These are phyloP conservation scores for Cheilinus undulatus DNA, from an alignment of 2,113 vertebrate species.

Conservation along the genomic window DNA sequence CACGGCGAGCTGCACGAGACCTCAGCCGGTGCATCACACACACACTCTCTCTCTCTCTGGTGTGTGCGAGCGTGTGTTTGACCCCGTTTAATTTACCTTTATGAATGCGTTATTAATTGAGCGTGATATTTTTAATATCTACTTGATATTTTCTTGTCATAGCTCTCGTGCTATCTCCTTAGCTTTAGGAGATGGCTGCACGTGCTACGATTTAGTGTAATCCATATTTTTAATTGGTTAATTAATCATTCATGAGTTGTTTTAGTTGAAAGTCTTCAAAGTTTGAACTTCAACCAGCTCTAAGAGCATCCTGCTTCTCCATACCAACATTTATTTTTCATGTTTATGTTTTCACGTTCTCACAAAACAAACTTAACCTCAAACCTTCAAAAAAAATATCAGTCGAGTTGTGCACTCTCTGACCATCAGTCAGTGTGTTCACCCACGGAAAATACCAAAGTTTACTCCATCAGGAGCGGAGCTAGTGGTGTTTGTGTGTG, in stretches of 20 bases:
- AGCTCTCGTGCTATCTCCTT: neutral
- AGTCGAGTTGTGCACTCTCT: slow-evolving; percentile 4
- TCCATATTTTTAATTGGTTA: neutral
- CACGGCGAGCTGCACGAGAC: slow-evolving; percentile 68
- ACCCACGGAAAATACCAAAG: slow-evolving; percentile 49
- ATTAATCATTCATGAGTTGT: neutral
- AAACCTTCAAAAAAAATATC: neutral
- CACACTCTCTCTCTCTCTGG: slow-evolving; percentile 5
- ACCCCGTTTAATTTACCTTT: slow-evolving; percentile 60
- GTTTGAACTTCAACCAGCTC: neutral
- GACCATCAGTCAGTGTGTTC: slow-evolving; percentile 40
- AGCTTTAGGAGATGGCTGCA: slow-evolving; percentile 12
- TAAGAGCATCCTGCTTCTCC: neutral
- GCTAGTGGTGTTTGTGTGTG: slow-evolving; percentile 29
- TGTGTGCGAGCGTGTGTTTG: slow-evolving; percentile 33
- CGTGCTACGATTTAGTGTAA: slow-evolving; percentile 1
- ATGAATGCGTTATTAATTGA: slow-evolving; percentile 26
- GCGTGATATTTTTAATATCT: no score
- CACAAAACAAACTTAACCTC: neutral
- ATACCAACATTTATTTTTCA: neutral
- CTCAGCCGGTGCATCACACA: slow-evolving; percentile 60
- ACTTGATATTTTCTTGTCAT: slow-evolving; percentile 6
- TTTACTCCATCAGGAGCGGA: slow-evolving; percentile 34
- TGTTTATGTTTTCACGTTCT: neutral
- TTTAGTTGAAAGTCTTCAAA: neutral